These are phyloP conservation scores for Danionella cerebrum DNA, from an alignment of 2,113 vertebrate species.

Conservation along the genomic window DNA sequence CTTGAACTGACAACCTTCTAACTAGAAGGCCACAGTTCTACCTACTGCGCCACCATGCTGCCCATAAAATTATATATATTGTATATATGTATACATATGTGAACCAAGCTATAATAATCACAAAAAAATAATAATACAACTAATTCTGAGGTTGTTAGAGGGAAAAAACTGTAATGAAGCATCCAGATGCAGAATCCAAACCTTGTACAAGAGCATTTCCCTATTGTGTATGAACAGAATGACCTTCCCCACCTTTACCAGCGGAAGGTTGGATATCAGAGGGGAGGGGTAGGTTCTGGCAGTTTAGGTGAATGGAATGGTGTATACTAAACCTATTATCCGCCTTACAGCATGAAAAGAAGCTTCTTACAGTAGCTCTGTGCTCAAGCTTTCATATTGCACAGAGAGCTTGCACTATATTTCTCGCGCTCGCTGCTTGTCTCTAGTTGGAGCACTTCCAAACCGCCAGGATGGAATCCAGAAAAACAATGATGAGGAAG, in stretches of 20 bases:
- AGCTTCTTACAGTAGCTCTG: not conserved
- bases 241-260: not conserved
- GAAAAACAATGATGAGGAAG: not conserved
- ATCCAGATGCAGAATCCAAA: not conserved
- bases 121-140: too few relatives aligned
- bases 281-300: not conserved
- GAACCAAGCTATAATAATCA: too few relatives aligned
- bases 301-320: not conserved
- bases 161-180: not conserved
- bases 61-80: too few relatives aligned
- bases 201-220: too few relatives aligned
- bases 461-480: constrained; percentile 25
- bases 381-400: not conserved
- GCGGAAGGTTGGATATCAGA: not conserved
- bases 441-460: constrained; percentile 36
- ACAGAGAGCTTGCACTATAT: constrained; percentile 5
- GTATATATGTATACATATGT: too few relatives aligned
- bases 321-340: constrained; percentile 7
- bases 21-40: too few relatives aligned
- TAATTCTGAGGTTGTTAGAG: too few relatives aligned
- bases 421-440: constrained; percentile 34
- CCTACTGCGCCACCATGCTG: too few relatives aligned
- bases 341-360: not conserved
- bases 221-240: not conserved
- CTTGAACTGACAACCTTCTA: too few relatives aligned